Percentiles rank a stretch among this genome's conserved stretches.
These are phyloP conservation scores for Pseudolycoriella hygida DNA, from an alignment of 2,888 invertebrate genomes.

Conservation along the genomic window DNA sequence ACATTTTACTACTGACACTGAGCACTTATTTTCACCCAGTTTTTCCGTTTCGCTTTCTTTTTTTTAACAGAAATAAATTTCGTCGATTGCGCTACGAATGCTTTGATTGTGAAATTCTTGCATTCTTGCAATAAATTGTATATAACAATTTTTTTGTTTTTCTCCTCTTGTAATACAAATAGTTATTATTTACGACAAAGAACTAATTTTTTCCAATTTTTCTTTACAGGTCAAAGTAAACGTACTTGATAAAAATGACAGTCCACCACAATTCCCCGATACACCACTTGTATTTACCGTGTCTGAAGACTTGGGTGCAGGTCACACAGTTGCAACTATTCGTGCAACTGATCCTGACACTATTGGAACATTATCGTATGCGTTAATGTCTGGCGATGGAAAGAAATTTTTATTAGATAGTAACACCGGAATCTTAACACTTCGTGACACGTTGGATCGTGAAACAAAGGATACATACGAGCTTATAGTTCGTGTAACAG, in stretches of 20 bases:
- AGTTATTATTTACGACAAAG: too few species aligned
- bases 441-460: slow-evolving; percentile 66
- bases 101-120: too few species aligned
- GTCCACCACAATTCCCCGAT: slow-evolving; percentile 74
- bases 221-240: slow-evolving; percentile 68
- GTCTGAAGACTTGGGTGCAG: slow-evolving; percentile 72
- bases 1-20: too few species aligned
- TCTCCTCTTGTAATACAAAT: too few species aligned
- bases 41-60: too few species aligned
- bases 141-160: too few species aligned
- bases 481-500: slow-evolving; percentile 66
- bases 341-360: slow-evolving; percentile 74
- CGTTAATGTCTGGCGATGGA: slow-evolving; percentile 45
- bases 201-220: too few species aligned
- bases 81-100: too few species aligned
- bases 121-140: too few species aligned
- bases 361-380: slow-evolving; percentile 58
- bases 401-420: slow-evolving; percentile 56
- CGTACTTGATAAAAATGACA: slow-evolving; percentile 84
- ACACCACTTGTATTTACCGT: slow-evolving; percentile 55
- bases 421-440: slow-evolving; percentile 49
- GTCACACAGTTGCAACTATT: slow-evolving; percentile 58
- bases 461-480: slow-evolving; percentile 65
- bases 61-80: too few species aligned
- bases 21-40: too few species aligned